Evolutionary conservation across 2,888 invertebrate genomes (phyloP), one percentile per base, ranked within the genome.

Genomic region (Eurytoma adleriae): DNA sequence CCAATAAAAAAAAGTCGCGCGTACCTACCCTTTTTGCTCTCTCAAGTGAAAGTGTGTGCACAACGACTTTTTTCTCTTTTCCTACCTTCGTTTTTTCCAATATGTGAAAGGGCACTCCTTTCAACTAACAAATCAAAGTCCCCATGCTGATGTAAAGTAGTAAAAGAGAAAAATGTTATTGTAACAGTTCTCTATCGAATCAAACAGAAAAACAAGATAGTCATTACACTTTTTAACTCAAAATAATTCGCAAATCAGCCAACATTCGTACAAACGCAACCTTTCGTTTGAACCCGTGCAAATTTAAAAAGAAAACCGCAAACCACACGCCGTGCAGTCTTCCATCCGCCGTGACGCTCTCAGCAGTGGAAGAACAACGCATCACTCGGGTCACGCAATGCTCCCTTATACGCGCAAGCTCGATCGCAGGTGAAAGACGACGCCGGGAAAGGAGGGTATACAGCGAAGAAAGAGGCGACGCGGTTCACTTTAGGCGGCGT

Each of bases 1-100:
- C 4, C 72, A 52, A 68, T 78, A 68, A 68, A 73, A 72, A 40
- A 59, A 61, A 18, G 1, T 40, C 12, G 18, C 16, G 59, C 52
- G 40, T 24, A 50, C 27, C 30, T 52, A 66, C 62, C 48, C 50
- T 64, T 71, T 68, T 50, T 52, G 59, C 59, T 30, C 24, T 27
- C 40, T 56, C 62, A 24, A 67, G 68, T 56, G n/a, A 73, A 73
- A 73, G 73, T 62, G 59, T 50, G 20, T 73, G 67, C 54, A 61
- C 62, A 16, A 62, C 20, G 50, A 13, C 18, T 30, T 30, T 30
- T 59, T 18, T 30, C 40, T 61, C 59, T 48, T n/a, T 48, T 40
- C 27, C 30, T 56, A 18, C 50, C 27, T 69, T 20, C 10, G 50
- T 52, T 71, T 61, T 13, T 50, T 67, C 16, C 50, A 18, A 75